Percentiles rank a stretch among this genome's conserved stretches.
Conservation (phyloP, 2,888 invertebrate genomes). For the Hoplodrina blanda region DNA sequence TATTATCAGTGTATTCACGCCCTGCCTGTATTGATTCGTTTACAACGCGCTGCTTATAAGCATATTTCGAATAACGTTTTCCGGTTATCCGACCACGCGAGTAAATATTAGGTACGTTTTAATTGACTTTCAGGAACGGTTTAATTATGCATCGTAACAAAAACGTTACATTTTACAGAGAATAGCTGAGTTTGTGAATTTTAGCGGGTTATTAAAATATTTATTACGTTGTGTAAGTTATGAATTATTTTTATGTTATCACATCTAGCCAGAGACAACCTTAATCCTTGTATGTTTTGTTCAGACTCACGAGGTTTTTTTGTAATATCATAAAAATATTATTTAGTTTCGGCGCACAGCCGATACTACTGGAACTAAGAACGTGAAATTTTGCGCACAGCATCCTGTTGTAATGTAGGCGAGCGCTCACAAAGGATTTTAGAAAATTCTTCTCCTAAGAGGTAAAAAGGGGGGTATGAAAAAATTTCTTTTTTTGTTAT, state of each 20-base stretch:
- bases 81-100: slow-evolving; percentile 14
- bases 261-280: not conserved
- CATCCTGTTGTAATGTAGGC: too few relatives aligned
- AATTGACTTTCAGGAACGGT: slow-evolving; percentile 41
- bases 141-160: slow-evolving; percentile 39
- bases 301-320: slow-evolving; percentile 4
- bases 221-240: slow-evolving; percentile 17
- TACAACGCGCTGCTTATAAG: slow-evolving; percentile 9
- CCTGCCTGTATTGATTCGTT: slow-evolving; percentile 40
- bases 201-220: slow-evolving; percentile 20
- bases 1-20: slow-evolving; percentile 27
- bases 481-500: too few relatives aligned
- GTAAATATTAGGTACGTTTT: slow-evolving; percentile 31
- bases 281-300: not conserved
- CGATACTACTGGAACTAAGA: too few relatives aligned
- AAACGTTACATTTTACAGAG: slow-evolving; percentile 23
- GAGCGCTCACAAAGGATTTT: too few relatives aligned
- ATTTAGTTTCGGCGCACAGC: too few relatives aligned
- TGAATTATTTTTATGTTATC: slow-evolving; percentile 30
- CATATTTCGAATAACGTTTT: slow-evolving; percentile 25
- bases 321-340: not conserved
- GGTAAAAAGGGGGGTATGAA: too few relatives aligned
- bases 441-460: too few relatives aligned
- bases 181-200: slow-evolving; percentile 17
- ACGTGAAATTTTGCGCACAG: too few relatives aligned